Conservation (phyloP, 2,113 vertebrate genomes). For the Tricholaema leucomelas region DNA sequence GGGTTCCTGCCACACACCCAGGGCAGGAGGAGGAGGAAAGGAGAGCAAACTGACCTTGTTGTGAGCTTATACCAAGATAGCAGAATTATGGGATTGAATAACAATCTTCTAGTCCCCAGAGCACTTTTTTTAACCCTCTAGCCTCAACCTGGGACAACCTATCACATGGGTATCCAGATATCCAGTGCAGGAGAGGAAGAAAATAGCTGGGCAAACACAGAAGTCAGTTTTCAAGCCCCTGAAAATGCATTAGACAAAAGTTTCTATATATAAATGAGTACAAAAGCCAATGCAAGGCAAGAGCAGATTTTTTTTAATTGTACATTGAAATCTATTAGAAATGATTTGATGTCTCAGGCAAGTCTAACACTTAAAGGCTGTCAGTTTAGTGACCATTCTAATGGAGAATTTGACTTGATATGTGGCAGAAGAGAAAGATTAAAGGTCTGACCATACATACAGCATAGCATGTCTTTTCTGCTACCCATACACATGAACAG, state of each 20-base stretch:
- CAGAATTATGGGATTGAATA: too few relatives aligned
- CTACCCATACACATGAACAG: background rate
- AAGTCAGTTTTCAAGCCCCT: background rate
- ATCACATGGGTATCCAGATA: background rate
- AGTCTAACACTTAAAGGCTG: background rate
- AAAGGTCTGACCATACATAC: background rate
- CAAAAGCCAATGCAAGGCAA: background rate
- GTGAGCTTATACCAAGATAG: too few relatives aligned
- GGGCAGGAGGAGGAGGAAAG: too few relatives aligned
- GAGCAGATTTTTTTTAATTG: background rate
- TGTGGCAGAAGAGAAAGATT: background rate
- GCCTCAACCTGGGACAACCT: too few relatives aligned
- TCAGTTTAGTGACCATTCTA: background rate
- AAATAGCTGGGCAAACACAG: background rate
- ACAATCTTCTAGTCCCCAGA: too few relatives aligned
- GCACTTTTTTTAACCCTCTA: too few relatives aligned
- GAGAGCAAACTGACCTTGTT: too few relatives aligned
- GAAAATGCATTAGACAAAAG: background rate
- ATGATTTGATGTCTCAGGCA: background rate
- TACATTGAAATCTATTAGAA: background rate
- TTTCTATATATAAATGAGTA: background rate
- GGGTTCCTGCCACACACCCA: too few relatives aligned
- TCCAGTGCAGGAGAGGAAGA: background rate
- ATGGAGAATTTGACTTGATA: background rate
- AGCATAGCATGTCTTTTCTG: background rate